A percentile compares a stretch with the other conserved stretches of the same genome.
These are phyloP conservation scores for Macrosiphum euphorbiae DNA, from an alignment of 2,888 invertebrate genomes.

Conservation along the genomic window DNA sequence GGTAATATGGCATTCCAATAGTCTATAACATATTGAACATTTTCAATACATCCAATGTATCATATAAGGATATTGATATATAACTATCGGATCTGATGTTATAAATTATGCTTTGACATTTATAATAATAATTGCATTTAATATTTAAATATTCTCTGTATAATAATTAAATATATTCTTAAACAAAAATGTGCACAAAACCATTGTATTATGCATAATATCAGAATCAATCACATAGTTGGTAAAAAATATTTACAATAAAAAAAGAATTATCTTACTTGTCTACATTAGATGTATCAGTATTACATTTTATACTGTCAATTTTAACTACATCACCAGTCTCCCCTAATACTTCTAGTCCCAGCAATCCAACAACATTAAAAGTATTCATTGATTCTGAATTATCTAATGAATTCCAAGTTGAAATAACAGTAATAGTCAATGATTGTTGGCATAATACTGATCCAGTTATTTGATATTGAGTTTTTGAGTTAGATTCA, in stretches of 20 bases:
- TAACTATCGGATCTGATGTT: not conserved
- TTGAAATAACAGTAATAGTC: slow-evolving; percentile 75
- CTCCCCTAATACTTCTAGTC: slow-evolving; percentile 74
- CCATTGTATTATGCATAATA: not conserved
- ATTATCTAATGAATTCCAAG: slow-evolving; percentile 73
- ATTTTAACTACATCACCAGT: slow-evolving; percentile 67
- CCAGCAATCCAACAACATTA: slow-evolving; percentile 75
- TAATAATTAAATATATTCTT: not conserved
- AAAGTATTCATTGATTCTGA: slow-evolving; percentile 70
- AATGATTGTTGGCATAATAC: slow-evolving; percentile 67
- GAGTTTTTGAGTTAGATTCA: slow-evolving; percentile 20
- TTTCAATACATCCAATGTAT: not conserved
- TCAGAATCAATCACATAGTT: not conserved
- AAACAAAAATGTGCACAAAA: not conserved
- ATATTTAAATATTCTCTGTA: not conserved
- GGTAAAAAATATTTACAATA: not conserved
- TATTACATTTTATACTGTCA: slow-evolving; percentile 67
- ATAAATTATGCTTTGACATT: not conserved
- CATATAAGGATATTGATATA: not conserved
- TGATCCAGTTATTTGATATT: slow-evolving; percentile 66
- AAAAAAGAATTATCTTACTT: slow-evolving; percentile 41
- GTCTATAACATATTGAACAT: slow-evolving; percentile 31
- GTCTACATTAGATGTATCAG: slow-evolving; percentile 42
- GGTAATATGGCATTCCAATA: slow-evolving; percentile 50
- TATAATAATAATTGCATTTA: not conserved